phyloP scores from a whole-genome alignment of 2,888 invertebrate genomes.

The Synanthedon formicaeformis region DNA sequence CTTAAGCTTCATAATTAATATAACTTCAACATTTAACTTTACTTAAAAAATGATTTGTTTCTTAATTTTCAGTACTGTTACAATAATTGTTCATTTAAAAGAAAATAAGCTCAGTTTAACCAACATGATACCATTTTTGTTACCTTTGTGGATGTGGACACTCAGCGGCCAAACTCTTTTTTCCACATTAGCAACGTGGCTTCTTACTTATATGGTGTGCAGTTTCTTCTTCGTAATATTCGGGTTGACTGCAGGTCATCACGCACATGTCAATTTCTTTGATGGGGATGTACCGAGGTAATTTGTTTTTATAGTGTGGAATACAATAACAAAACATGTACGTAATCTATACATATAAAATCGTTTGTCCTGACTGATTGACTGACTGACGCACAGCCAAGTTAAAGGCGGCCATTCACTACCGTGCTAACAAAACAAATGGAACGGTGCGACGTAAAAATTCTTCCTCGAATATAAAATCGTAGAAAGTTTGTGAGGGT shows the following conservation, averaged over 20 bases:
- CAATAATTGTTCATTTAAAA: conserved; percentile 21
- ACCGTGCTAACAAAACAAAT: too few species aligned
- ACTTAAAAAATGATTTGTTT: too few species aligned
- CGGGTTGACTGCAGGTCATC: conserved; percentile 84
- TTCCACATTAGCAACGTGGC: conserved; percentile 64
- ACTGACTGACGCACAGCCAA: too few species aligned
- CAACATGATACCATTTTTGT: conserved; percentile 31
- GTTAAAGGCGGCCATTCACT: too few species aligned
- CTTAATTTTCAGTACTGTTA: conserved; percentile 23
- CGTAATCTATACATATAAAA: too few species aligned
- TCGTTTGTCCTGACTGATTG: too few species aligned
- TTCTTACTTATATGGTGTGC: conserved; percentile 51
- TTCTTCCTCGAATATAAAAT: too few species aligned
- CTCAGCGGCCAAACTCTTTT: conserved; percentile 35
- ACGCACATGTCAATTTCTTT: conserved; percentile 83
- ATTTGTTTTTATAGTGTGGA: neutral
- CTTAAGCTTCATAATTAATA: too few species aligned
- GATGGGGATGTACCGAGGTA: conserved; percentile 80
- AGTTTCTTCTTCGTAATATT: conserved; percentile 75
- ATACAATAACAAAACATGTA: neutral
- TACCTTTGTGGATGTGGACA: conserved; percentile 55
- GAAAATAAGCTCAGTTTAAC: conserved; percentile 32
- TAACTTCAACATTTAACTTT: too few species aligned
- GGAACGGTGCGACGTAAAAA: too few species aligned
- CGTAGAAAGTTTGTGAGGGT: too few species aligned